A percentile compares a stretch with the other conserved stretches of the same genome.
Conservation (phyloP, 2,797 vertebrate species). For the Eupleurogrammus muticus region DNA sequence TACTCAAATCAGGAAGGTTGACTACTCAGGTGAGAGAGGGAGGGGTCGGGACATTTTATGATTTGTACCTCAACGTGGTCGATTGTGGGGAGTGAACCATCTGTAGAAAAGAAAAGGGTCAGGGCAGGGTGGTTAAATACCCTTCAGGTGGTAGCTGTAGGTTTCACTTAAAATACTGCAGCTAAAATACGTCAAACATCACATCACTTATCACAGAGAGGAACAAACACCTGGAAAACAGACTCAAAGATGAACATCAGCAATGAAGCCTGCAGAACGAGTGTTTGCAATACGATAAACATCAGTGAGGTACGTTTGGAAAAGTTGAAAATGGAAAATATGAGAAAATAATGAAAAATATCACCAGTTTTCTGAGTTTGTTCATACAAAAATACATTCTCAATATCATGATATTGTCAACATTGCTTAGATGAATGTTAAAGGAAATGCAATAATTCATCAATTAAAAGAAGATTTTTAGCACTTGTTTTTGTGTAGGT, state of each 20-base stretch:
- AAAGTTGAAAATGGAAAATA: neutral
- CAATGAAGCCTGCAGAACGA: slow-evolving; percentile 10
- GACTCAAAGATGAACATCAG: slow-evolving; percentile 25
- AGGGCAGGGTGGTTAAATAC: slow-evolving; percentile 84
- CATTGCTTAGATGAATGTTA: slow-evolving; percentile 64
- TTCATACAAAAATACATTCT: slow-evolving; percentile 53
- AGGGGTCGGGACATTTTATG: slow-evolving; percentile 79
- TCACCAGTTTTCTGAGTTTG: too few relatives aligned
- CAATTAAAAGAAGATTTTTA: slow-evolving; percentile 17
- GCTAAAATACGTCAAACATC: slow-evolving; percentile 43
- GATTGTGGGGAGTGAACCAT: slow-evolving; percentile 86
- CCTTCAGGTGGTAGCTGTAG: slow-evolving; percentile 66
- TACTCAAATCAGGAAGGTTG: slow-evolving; percentile 81
- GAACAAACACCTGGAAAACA: slow-evolving; percentile 38
- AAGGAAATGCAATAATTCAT: slow-evolving; percentile 62
- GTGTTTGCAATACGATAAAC: neutral
- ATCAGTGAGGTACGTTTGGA: neutral
- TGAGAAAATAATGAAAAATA: neutral
- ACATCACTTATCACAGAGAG: slow-evolving; percentile 29
- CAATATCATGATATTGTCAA: slow-evolving; percentile 63
- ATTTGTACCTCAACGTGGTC: slow-evolving; percentile 87
- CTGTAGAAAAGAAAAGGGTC: slow-evolving; percentile 88
- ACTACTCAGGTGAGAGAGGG: slow-evolving; percentile 78
- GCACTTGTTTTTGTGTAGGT: neutral
- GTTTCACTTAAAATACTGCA: slow-evolving; percentile 51